Base-by-base conservation (phyloP, 1,140 invertebrate species). In the Pseudomyrmex cubaensis region DNA sequence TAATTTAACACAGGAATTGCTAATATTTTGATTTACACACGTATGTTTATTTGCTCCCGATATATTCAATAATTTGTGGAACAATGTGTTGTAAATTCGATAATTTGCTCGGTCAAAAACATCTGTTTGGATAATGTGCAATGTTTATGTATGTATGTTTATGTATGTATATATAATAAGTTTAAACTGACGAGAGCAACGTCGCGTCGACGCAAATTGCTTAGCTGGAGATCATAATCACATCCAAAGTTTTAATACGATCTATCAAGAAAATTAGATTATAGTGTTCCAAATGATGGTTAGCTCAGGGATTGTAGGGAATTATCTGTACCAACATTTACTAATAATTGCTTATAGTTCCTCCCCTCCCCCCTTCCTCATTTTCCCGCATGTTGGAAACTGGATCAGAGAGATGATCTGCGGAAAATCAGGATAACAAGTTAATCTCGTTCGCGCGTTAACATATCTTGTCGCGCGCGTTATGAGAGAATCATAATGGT, bases 391-490 rank as follows among this genome's bases (percentile, higher is more conserved):
- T 48, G n/a, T 35, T 54, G 50, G 48, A 25, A 72, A 70, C 22
- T 80, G 48, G 44, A 70, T 59, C 54, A 35, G 35, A n/a, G 54
- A n/a, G 20, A 59, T 72, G 76, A 80, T 80, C 22, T 25, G 44
- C 66, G 44, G 66, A 80, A 72, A 80, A 80, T 35, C 76, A 48
- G 10, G 44, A 25, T 25, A 70, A 57, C 5, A 17, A 70, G 50
- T 56, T 78, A 70, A 80, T 80, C 66, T 62, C 56, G 20, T 46
- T 59, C 54, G 44, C 54, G 66, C 7, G 59, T 80, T 72, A 69
- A 56, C 48, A 46, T 77, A 67, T 56, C 50, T 77, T 69, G 13
- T 25, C n/a, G 35, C 48, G 48, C 22, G 61, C 62, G 50, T 67
- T 9, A 44, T 54, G 22, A 20, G 20, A 72, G 35, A 35, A 35